Evolutionary conservation across 2,888 invertebrate species (phyloP).

Genomic region (Spicauda simplicius): DNA sequence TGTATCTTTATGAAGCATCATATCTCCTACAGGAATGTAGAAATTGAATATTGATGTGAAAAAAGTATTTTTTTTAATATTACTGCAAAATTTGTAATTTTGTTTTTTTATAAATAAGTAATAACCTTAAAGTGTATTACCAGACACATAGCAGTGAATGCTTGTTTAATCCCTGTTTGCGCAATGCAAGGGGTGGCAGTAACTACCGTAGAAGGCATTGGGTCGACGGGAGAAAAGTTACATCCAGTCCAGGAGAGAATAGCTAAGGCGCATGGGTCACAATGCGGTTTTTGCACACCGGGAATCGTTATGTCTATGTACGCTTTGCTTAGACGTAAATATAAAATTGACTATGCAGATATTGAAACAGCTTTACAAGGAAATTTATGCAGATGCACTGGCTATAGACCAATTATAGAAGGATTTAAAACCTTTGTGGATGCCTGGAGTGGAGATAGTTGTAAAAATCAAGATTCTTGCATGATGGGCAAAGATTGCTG

Average conservation of each 20-base stretch:
- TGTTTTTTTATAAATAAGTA: neutral
- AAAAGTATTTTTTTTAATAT: no score
- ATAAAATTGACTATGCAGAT: conserved; percentile 89
- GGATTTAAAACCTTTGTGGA: conserved; percentile 94
- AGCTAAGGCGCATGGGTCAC: conserved; percentile 96
- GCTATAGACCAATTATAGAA: conserved; percentile 96
- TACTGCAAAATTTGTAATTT: no score
- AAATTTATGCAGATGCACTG: conserved; percentile 95
- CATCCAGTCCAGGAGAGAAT: conserved; percentile 95
- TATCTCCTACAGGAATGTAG: no score
- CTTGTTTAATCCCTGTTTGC: conserved; percentile 95
- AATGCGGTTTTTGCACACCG: conserved; percentile 98
- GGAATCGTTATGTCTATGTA: conserved; percentile 99
- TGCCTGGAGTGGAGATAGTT: conserved; percentile 85
- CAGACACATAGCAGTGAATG: conserved; percentile 93
- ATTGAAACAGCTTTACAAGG: conserved; percentile 93
- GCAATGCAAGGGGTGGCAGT: conserved; percentile 94
- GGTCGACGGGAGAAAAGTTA: conserved; percentile 90
- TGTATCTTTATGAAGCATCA: no score
- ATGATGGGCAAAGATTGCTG: conserved; percentile 89
- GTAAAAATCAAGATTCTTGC: conserved; percentile 64
- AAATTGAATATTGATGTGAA: no score
- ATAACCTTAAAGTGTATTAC: conserved; percentile 30
- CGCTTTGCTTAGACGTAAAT: conserved; percentile 89
- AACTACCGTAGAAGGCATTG: conserved; percentile 97